Evolutionary conservation across 2,797 vertebrate genomes (phyloP).

Genomic region (Crypturellus tataupa): DNA sequence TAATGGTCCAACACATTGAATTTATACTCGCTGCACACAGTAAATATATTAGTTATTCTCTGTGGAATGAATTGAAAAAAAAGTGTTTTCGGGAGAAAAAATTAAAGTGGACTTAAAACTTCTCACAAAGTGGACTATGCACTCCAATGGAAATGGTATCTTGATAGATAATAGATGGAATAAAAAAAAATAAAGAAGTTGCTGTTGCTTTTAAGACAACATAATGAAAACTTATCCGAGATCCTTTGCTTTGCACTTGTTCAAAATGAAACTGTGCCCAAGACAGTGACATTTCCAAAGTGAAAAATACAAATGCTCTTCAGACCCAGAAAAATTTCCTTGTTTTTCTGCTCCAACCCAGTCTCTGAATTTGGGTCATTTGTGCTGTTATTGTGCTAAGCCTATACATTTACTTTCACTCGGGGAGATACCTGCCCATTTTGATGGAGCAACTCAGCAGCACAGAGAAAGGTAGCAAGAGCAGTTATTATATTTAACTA

Average conservation of each 20-base stretch:
- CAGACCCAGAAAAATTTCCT: neutral
- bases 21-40: neutral
- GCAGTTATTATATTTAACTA: neutral
- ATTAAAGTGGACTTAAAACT: neutral
- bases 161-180: neutral
- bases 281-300: neutral
- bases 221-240: neutral
- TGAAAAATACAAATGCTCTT: neutral
- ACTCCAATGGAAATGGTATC: neutral
- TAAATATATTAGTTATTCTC: rapidly evolving
- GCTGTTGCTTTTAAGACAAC: neutral
- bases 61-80: neutral
- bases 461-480: neutral
- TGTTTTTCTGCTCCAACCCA: neutral
- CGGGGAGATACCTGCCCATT: neutral
- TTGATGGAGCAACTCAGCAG: neutral
- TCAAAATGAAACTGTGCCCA: rapidly evolving
- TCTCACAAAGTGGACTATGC: neutral
- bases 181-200: neutral
- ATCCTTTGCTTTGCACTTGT: neutral
- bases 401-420: neutral
- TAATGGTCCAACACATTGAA: neutral
- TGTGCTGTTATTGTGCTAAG: neutral
- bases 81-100: neutral
- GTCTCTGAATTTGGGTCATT: neutral